Percentiles rank a stretch among this genome's conserved stretches.
phyloP scores from a whole-genome alignment of 2,797 vertebrate genomes.

The Gambusia yucatana region DNA sequence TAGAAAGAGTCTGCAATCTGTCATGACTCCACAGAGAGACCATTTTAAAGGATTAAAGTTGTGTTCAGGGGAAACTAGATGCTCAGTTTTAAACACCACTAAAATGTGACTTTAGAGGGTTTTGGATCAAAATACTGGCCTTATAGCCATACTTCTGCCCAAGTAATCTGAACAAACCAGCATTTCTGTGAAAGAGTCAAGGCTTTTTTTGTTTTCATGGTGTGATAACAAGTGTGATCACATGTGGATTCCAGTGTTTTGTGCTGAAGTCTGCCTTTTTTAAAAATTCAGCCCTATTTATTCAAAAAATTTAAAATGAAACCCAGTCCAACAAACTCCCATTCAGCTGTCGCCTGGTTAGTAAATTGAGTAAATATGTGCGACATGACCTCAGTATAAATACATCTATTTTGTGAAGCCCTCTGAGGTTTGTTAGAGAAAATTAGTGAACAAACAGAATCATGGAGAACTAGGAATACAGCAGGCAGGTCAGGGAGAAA shows the following conservation, averaged over 20 bases:
- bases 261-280: not conserved
- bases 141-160: constrained; percentile 9
- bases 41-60: constrained; percentile 87
- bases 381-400: not conserved
- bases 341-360: not conserved
- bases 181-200: not conserved
- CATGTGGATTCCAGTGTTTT: not conserved
- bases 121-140: constrained; percentile 17
- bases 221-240: not conserved
- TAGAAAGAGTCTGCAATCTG: constrained; percentile 83
- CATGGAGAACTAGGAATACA: not conserved
- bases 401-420: not conserved
- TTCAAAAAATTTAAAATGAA: not conserved
- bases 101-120: constrained; percentile 40
- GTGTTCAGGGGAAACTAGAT: constrained; percentile 42
- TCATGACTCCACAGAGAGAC: constrained; percentile 77
- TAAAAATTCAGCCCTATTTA: not conserved
- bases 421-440: not conserved
- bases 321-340: not conserved
- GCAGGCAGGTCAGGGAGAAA: not conserved
- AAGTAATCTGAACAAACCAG: not conserved
- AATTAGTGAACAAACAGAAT: not conserved
- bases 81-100: constrained; percentile 60
- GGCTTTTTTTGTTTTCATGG: not conserved
- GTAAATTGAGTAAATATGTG: not conserved